Base-by-base conservation (phyloP, 2,113 vertebrate species). In the Maccullochella peelii region DNA sequence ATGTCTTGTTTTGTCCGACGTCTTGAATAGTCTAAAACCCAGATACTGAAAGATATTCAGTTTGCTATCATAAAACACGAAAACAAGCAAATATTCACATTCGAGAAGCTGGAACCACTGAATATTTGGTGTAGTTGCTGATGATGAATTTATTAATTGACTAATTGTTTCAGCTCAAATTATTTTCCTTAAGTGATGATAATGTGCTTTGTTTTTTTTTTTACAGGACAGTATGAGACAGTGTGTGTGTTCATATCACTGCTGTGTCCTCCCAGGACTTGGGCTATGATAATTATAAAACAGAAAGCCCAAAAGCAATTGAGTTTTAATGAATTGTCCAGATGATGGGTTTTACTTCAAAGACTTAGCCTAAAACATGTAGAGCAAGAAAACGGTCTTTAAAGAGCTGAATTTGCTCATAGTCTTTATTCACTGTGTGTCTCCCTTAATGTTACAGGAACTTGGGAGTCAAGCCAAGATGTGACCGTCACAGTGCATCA, bases 391-490 rank as follows among this genome's bases (percentile, higher is more conserved):
- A 33, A 62, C 5, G 0, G 27, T 73, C 20, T 65, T 71, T 71
- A 8, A 55, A 76, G 65, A 80, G 49, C 44, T 20, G 23, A 65
- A 47, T 52, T 61, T 84, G 63, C 76, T 73, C 18, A 6, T 73
- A 73, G 50, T 86, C 50, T 30, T 76, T 77, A 83, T 91, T 95
- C 87, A 91, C 78, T 80, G 23, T 88, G 54, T 89, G 62, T 92
- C 62, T 95, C 55, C 80, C 89, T 95, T 94, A 72, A 91, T 94
- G 89, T 96, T 96, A 79, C 94, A 96, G 95, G 92, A 88, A 84
- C 72, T 92, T 27, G 61, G 91, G 92, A 92, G 67, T 82, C 69
- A 82, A 81, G 89, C 89, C 92, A 95, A 86, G 83, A 96, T 96
- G 94, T 96, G 94, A 96, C 83, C 87, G 77, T 89, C 88, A 90